These are phyloP conservation scores for Amiota communis DNA, from an alignment of 2,888 invertebrate genomes.

Conservation along the genomic window DNA sequence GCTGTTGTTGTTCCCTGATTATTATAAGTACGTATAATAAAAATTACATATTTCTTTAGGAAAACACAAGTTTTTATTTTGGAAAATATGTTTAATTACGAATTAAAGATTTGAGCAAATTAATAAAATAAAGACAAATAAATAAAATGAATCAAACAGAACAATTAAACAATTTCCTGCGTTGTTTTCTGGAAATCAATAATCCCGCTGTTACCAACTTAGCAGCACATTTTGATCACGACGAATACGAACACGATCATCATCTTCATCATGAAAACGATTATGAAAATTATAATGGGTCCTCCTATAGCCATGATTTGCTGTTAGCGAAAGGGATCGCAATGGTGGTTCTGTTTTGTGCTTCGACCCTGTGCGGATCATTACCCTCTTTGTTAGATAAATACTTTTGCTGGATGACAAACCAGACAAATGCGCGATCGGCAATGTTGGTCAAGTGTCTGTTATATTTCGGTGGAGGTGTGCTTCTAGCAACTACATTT, in stretches of 20 bases:
- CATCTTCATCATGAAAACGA: slow-evolving; percentile 51
- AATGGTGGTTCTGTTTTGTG: slow-evolving; percentile 84
- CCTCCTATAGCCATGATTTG: slow-evolving; percentile 70
- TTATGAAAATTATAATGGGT: slow-evolving; percentile 66
- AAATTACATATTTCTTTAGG: too few species aligned
- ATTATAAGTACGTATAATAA: too few species aligned
- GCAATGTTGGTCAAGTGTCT: slow-evolving; percentile 77
- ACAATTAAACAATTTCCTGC: slow-evolving; percentile 57
- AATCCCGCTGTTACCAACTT: slow-evolving; percentile 50
- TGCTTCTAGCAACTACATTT: slow-evolving; percentile 86
- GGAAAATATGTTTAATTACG: background rate
- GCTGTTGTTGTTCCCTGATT: too few species aligned
- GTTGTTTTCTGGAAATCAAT: slow-evolving; percentile 64
- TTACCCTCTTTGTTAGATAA: slow-evolving; percentile 82
- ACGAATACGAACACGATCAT: slow-evolving; percentile 42
- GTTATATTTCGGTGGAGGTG: slow-evolving; percentile 88
- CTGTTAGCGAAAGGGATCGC: slow-evolving; percentile 84
- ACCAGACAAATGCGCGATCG: slow-evolving; percentile 65
- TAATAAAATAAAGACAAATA: slow-evolving; percentile 4
- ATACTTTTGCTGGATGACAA: slow-evolving; percentile 78
- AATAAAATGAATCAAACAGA: slow-evolving; percentile 59
- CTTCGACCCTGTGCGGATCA: slow-evolving; percentile 84
- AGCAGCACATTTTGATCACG: slow-evolving; percentile 38
- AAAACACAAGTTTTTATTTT: too few species aligned
- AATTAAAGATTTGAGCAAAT: slow-evolving; percentile 5